Conservation (phyloP, 2,113 vertebrate species). For the Datnioides undecimradiatus region DNA sequence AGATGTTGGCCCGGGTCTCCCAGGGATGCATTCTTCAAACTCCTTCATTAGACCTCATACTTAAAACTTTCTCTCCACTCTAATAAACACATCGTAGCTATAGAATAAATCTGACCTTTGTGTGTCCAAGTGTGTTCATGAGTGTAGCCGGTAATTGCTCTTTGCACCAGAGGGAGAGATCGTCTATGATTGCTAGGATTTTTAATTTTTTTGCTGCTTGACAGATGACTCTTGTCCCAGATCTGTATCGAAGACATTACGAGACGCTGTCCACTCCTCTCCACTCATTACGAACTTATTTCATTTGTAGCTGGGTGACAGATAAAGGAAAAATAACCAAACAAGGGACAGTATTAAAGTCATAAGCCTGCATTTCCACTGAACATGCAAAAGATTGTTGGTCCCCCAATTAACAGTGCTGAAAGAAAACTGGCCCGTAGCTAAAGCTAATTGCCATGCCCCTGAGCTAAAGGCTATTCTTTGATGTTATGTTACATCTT, state of each 20-base stretch:
- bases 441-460: background rate
- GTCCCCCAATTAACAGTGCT: background rate
- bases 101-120: background rate
- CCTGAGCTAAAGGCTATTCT: background rate
- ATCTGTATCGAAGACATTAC: background rate
- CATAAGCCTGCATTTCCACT: background rate
- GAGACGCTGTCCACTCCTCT: background rate
- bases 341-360: background rate
- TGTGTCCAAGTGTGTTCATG: background rate
- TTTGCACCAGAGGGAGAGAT: background rate
- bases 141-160: background rate
- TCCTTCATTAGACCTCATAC: background rate
- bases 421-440: background rate
- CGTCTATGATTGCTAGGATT: background rate
- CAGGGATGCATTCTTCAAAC: background rate
- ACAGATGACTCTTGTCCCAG: background rate
- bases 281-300: background rate
- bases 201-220: background rate
- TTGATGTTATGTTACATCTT: conserved; percentile 1
- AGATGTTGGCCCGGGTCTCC: background rate
- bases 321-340: background rate
- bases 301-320: background rate
- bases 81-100: background rate
- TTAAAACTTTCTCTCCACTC: background rate
- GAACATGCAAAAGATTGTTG: background rate